Percentiles rank a stretch among this genome's conserved stretches.
Conservation (phyloP, 2,888 invertebrate species). For the Priocnemis perturbator region DNA sequence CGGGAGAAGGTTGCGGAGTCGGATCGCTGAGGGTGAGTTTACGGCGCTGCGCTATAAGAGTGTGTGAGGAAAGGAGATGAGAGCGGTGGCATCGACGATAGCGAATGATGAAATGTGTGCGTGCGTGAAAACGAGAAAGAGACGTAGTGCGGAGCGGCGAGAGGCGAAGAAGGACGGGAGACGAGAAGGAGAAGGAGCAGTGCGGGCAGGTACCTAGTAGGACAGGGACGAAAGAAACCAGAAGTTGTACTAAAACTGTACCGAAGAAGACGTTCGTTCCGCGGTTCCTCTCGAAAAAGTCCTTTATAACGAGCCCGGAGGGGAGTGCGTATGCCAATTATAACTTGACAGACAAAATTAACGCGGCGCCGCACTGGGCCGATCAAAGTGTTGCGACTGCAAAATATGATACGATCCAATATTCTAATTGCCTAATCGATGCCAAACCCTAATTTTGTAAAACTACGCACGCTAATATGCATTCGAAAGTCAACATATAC, state of each 20-base stretch:
- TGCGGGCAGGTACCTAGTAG: not conserved
- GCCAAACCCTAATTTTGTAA: too few species aligned
- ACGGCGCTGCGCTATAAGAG: constrained; percentile 41
- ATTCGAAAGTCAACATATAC: too few species aligned
- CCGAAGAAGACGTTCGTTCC: too few species aligned
- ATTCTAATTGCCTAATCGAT: too few species aligned
- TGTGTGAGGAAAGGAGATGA: constrained; percentile 11
- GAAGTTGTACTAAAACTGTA: not conserved
- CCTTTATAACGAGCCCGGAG: too few species aligned
- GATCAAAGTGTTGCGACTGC: too few species aligned
- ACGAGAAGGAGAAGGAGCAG: not conserved
- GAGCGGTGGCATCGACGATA: not conserved
- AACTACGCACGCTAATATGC: too few species aligned
- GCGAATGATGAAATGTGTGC: constrained; percentile 17
- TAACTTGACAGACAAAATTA: too few species aligned
- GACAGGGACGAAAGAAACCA: not conserved
- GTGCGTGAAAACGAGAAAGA: not conserved
- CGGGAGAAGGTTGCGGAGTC: constrained; percentile 34
- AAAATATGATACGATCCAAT: too few species aligned
- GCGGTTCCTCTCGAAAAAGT: too few species aligned
- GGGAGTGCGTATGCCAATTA: too few species aligned
- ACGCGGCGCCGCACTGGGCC: too few species aligned
- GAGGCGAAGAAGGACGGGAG: constrained; percentile 19
- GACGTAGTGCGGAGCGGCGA: not conserved
- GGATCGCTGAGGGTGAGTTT: constrained; percentile 57